phyloP scores from a whole-genome alignment of 2,113 vertebrate species.

The Corynorhinus townsendii region DNA sequence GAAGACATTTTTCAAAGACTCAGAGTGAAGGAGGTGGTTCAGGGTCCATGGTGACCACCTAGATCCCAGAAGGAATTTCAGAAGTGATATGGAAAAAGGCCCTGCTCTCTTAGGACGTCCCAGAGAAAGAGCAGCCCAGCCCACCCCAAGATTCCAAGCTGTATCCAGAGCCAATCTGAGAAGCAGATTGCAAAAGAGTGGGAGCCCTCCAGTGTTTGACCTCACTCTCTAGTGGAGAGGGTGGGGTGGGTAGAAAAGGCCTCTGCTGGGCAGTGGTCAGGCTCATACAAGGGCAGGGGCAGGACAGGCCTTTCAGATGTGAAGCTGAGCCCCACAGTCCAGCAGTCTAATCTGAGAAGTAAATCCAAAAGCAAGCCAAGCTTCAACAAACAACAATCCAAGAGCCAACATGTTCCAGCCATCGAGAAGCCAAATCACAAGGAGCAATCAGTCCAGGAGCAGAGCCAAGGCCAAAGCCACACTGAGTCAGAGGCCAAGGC shows the following conservation, averaged over 20 bases:
- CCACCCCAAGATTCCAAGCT: not conserved
- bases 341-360: not conserved
- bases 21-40: not conserved
- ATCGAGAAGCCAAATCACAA: not conserved
- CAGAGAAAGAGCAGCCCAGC: not conserved
- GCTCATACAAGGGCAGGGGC: rapidly evolving
- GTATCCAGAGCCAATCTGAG: not conserved
- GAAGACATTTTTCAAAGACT: not conserved
- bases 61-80: not conserved
- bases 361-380: not conserved
- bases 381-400: not conserved
- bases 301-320: not conserved
- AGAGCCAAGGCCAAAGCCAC: not conserved
- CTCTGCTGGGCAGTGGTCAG: not conserved
- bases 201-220: not conserved
- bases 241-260: not conserved
- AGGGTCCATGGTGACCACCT: rapidly evolving
- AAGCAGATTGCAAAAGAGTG: not conserved
- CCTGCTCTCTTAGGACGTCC: not conserved
- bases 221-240: not conserved
- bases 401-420: not conserved
- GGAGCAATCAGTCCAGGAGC: not conserved
- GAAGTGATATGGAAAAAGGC: not conserved
- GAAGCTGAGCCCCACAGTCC: not conserved
- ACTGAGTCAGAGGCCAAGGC: not conserved